Base-by-base conservation (phyloP, 2,113 vertebrate genomes). In the Protobothrops mucrosquamatus region DNA sequence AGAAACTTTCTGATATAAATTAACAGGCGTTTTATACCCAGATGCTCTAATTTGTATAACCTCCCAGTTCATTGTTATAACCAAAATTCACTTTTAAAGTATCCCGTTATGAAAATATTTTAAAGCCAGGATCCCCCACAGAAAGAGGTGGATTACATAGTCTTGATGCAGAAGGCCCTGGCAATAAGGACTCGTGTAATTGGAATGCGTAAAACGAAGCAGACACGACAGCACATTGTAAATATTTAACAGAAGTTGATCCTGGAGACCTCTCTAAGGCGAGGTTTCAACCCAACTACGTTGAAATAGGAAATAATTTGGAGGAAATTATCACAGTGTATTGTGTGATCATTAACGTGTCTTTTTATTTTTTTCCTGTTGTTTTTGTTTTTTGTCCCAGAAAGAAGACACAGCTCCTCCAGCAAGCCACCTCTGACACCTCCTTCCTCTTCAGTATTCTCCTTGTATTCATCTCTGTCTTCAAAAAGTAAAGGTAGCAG, bases 321-420 rank as follows among this genome's bases (percentile, higher is more conserved):
- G 15, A 90, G 51, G 56, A 26, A 94, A 69, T 85, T 92, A 22
- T 89, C 95, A 88, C 88, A 93, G 0, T 88, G 22, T 86, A 81
- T 55, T 22, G 20, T 14, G 26, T 88, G 54, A 20, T 86, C 29
- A 39, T 46, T 93, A n/a, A 94, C 87, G 64, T 93, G 92, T 74
- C 0, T 54, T 4, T 57, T 34, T n/a, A 34, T 54, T 4, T 57
- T n/a, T n/a, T 69, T 69, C 29, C 29, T 69, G 11, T 5, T 69
- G 64, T 69, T n/a, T 69, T 69, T n/a, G 57, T 90, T 95, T 92
- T 94, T 43, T 14, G 90, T 97, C 97, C 89, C 97, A 98, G 99
- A 99, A 98, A 99, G 99, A 99, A 98, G 99, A 99, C 99, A 99
- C 95, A 97, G 98, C 97, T 99, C 98, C 89, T 97, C 98, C 96